Base-by-base conservation (phyloP, 2,888 invertebrate genomes). In the Tachystola acroxantha region DNA sequence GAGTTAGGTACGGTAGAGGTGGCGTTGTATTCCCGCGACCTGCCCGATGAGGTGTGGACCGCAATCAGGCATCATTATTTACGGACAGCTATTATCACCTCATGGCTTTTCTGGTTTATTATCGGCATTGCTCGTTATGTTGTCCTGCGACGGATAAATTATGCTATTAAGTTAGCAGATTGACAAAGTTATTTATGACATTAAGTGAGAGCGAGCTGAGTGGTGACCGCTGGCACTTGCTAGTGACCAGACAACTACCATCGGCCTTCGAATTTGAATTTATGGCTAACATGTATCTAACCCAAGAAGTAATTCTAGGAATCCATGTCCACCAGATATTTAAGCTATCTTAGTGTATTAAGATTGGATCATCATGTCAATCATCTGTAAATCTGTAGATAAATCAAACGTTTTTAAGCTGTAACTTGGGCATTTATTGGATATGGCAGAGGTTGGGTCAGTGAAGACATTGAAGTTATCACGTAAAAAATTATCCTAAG, bases 81-180 rank as follows among this genome's bases (percentile, higher is more conserved):
- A 84, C 84, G 75, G 69, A 78, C 80, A 73, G 73, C 81, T 84
- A 84, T 85, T 85, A 85, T 85, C 85, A 85, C 82, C 84, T 79
- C 79, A 67, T 82, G 81, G 82, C 80, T 78, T 82, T 85, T 85
- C 84, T 82, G 84, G 79, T 85, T 82, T 85, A 85, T 84, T 84
- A 85, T 84, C 81, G 71, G 67, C 71, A 67, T 75, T 75, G 79
- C 81, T 85, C 84, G 85, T 85, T 85, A 85, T 85, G 82, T 72
- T 84, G 84, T 82, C 82, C 78, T 77, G 78, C 50, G 72, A 78
- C 70, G 79, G 81, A 79, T 84, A 85, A 85, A 82, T 85, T 85
- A 81, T 84, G 79, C 84, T 81, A 84, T 85, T 85, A 85, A 84
- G 85, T 85, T 82, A 82, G 84, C 80, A 78, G 85, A 84, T 82